Percentiles rank a stretch among this genome's conserved stretches.
These are phyloP conservation scores for Macrobrachium rosenbergii DNA, from an alignment of 1,140 invertebrate genomes.

Conservation along the genomic window DNA sequence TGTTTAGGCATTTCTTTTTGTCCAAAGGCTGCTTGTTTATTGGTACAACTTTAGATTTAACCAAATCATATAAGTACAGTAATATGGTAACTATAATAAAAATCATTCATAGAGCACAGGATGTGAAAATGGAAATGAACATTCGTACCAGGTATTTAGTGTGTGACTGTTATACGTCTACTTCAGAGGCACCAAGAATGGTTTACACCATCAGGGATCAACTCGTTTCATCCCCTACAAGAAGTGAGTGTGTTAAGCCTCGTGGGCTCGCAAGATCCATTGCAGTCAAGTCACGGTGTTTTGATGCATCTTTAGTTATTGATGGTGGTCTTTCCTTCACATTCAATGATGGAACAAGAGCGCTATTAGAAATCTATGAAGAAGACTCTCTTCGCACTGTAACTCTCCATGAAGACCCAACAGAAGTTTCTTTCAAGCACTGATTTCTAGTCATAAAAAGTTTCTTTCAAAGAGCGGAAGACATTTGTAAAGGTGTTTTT, in stretches of 20 bases:
- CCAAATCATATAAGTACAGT: too few species aligned
- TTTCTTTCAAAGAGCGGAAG: too few species aligned
- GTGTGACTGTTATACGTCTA: background rate
- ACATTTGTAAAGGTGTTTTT: too few species aligned
- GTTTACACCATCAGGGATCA: slow-evolving; percentile 94
- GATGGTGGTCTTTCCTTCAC: slow-evolving; percentile 95
- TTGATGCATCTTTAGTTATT: slow-evolving; percentile 94
- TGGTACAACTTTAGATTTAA: too few species aligned
- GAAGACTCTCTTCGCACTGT: slow-evolving; percentile 92
- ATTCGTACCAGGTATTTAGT: too few species aligned
- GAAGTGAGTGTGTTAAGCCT: slow-evolving; percentile 72
- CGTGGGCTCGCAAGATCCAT: slow-evolving; percentile 80
- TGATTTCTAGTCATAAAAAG: background rate
- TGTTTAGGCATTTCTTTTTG: too few species aligned
- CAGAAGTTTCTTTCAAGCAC: slow-evolving; percentile 57
- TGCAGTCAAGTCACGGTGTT: slow-evolving; percentile 88
- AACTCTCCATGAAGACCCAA: slow-evolving; percentile 71
- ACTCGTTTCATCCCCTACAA: slow-evolving; percentile 84
- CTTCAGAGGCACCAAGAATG: slow-evolving; percentile 80
- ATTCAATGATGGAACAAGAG: slow-evolving; percentile 95
- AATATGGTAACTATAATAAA: too few species aligned
- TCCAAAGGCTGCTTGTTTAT: too few species aligned
- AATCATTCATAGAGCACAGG: background rate
- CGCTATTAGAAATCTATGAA: slow-evolving; percentile 84
- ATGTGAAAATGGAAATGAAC: too few species aligned